phyloP scores from a whole-genome alignment of 64 coral and sea anemone species.

The Anthopleura sola region DNA sequence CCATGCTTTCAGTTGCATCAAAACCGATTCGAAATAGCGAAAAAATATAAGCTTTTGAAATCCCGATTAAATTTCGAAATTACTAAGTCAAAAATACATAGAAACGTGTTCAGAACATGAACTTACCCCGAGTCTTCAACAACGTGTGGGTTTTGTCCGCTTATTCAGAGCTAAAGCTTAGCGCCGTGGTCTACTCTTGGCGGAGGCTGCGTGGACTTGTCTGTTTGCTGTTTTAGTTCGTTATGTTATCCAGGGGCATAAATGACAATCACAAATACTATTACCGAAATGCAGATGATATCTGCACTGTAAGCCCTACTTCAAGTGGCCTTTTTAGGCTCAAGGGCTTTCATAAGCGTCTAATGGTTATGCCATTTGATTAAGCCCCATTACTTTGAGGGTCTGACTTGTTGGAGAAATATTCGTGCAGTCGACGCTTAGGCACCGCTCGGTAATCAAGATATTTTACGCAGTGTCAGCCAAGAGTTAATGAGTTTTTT shows the following conservation, averaged over 20 bases:
- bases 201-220: neutral
- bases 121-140: neutral
- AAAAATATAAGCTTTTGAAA: neutral
- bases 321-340: slow-evolving; percentile 25
- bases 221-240: slow-evolving; percentile 8
- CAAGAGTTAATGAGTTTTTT: neutral
- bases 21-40: too few species aligned
- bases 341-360: slow-evolving; percentile 16
- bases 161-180: neutral
- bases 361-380: slow-evolving; percentile 37
- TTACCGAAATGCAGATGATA: slow-evolving; percentile 38
- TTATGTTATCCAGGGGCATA: neutral
- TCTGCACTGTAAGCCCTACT: slow-evolving; percentile 9
- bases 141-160: neutral
- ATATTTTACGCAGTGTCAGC: slow-evolving; percentile 8
- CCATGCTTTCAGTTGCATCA: too few species aligned
- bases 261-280: slow-evolving; percentile 14
- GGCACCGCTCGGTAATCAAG: slow-evolving; percentile 17
- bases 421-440: neutral
- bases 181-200: neutral
- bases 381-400: slow-evolving; percentile 27
- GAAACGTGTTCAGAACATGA: neutral
- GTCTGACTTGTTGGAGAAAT: neutral
- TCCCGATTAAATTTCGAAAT: neutral
- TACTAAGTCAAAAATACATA: neutral